Conservation (phyloP, 2,113 vertebrate species). For the Heliornis fulica region DNA sequence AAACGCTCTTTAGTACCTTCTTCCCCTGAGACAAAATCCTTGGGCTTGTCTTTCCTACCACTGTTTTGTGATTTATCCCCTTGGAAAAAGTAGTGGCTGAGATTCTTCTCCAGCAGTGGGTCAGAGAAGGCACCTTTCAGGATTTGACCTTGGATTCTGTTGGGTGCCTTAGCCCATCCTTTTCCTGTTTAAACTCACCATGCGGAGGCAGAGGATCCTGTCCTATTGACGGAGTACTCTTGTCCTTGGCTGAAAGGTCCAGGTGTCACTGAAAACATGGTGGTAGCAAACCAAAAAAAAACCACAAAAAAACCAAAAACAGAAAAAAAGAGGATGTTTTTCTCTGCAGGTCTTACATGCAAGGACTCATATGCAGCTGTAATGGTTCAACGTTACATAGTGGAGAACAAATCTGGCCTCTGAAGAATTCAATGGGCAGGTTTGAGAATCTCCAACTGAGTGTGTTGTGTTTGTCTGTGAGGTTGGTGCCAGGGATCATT, state of each 20-base stretch:
- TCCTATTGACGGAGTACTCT: neutral
- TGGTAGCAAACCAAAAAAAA: neutral
- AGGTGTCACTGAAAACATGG: neutral
- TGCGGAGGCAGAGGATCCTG: neutral
- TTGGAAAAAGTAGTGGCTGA: neutral
- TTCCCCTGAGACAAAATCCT: constrained; percentile 41
- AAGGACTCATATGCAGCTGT: neutral
- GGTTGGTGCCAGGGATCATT: constrained; percentile 12
- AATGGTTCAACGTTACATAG: neutral
- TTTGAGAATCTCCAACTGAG: neutral
- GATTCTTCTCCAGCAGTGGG: neutral
- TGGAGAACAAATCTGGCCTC: neutral
- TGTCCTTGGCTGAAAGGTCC: neutral
- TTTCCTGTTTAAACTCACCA: neutral
- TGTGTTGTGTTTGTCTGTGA: neutral
- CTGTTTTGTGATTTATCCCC: neutral
- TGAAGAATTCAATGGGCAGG: neutral
- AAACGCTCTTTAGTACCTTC: constrained; percentile 55
- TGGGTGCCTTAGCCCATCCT: neutral
- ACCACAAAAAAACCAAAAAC: too few relatives aligned
- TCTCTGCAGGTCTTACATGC: neutral
- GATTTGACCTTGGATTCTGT: neutral
- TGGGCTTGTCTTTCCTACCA: constrained; percentile 19
- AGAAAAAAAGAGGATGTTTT: neutral
- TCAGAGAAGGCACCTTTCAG: neutral